These are phyloP conservation scores for Xylota segnis DNA, from an alignment of 2,888 invertebrate species.

Conservation along the genomic window DNA sequence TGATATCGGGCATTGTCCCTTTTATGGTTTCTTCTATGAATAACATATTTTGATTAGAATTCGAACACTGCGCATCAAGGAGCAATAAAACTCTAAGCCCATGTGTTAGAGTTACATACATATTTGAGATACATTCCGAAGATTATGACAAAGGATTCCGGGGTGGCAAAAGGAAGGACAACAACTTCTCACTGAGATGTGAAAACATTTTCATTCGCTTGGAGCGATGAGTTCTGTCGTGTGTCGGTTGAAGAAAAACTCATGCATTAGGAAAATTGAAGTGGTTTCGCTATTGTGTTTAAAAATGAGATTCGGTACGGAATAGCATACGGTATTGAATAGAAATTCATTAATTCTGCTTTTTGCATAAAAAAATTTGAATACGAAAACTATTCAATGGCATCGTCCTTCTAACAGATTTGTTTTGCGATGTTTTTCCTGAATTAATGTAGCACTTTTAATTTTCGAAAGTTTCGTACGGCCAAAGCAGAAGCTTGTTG, in stretches of 20 bases:
- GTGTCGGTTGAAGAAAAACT: background rate
- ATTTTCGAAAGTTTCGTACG: no score
- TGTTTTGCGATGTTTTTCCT: no score
- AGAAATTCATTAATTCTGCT: background rate
- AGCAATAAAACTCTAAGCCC: constrained; percentile 4
- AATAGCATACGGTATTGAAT: background rate
- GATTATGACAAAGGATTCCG: background rate
- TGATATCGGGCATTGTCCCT: background rate
- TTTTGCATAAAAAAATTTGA: background rate
- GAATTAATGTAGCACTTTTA: no score
- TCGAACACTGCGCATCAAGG: background rate
- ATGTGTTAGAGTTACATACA: background rate
- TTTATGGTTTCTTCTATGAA: background rate
- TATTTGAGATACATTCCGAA: constrained; percentile 3
- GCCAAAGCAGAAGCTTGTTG: no score
- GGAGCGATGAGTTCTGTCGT: no score
- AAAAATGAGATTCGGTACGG: background rate
- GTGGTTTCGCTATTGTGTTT: background rate
- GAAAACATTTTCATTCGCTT: constrained; percentile 11
- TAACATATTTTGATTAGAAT: constrained; percentile 1
- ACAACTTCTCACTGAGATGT: constrained; percentile 3
- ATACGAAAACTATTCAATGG: no score
- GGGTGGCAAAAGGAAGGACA: background rate
- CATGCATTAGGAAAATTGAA: constrained; percentile 5
- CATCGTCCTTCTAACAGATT: no score